A percentile compares a stretch with the other conserved stretches of the same genome.
phyloP scores from a whole-genome alignment of 2,113 vertebrate genomes.

The Falco punctatus region DNA sequence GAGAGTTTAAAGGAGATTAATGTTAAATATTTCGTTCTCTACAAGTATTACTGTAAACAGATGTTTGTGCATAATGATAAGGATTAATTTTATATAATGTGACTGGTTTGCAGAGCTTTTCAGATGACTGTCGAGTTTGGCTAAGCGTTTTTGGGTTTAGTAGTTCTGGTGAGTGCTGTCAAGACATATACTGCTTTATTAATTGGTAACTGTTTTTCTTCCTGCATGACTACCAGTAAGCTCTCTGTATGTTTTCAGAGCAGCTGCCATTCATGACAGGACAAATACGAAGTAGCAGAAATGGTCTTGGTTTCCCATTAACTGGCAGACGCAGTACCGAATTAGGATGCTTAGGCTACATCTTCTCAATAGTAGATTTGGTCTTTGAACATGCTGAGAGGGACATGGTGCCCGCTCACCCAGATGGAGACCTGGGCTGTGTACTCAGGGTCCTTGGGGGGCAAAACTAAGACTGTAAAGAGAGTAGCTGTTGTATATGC shows the following conservation, averaged over 20 bases:
- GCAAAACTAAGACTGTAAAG: not conserved
- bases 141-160: not conserved
- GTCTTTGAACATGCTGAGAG: not conserved
- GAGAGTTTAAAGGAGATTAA: not conserved
- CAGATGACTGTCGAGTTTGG: not conserved
- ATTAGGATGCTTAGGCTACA: rapidly evolving
- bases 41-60: not conserved
- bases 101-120: not conserved
- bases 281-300: rapidly evolving
- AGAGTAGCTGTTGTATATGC: not conserved
- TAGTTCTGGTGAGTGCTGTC: not conserved
- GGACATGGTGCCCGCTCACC: not conserved
- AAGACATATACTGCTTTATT: not conserved
- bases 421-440: not conserved
- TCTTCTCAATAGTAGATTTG: not conserved
- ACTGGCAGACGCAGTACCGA: not conserved
- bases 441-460: not conserved
- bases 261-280: not conserved
- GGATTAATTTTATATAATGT: not conserved
- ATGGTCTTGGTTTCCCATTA: not conserved
- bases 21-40: not conserved
- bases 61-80: not conserved
- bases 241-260: not conserved
- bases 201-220: not conserved
- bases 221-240: not conserved